Evolutionary conservation across 2,888 invertebrate species (phyloP).

Genomic region (Metopia argyrocephala): DNA sequence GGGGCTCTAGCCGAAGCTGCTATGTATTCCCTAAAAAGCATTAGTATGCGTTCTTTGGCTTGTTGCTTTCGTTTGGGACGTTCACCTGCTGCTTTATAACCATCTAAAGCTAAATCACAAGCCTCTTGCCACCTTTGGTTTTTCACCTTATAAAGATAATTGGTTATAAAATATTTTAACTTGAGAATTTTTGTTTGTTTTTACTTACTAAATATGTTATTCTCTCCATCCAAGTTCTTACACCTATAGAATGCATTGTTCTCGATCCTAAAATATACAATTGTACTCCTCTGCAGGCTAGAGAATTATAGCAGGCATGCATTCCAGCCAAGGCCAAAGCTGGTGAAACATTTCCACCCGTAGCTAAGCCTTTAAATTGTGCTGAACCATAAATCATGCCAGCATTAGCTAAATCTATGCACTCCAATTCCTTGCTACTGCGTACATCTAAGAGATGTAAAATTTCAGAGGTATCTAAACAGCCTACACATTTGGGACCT

Average conservation of each 20-base stretch:
- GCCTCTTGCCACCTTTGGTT: slow-evolving; percentile 81
- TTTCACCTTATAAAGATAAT: slow-evolving; percentile 71
- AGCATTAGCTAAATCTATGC: slow-evolving; percentile 88
- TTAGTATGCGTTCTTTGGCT: slow-evolving; percentile 77
- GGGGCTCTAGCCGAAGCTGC: slow-evolving; percentile 76
- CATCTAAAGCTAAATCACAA: slow-evolving; percentile 80
- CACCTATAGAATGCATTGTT: slow-evolving; percentile 81
- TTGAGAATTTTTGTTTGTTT: no score
- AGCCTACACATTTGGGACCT: slow-evolving; percentile 89
- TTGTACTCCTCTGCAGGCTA: slow-evolving; percentile 83
- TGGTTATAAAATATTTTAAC: neutral
- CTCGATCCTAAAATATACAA: slow-evolving; percentile 85
- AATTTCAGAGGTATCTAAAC: slow-evolving; percentile 90
- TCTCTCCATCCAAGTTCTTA: slow-evolving; percentile 84
- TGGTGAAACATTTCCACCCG: slow-evolving; percentile 93
- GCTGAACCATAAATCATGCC: slow-evolving; percentile 92
- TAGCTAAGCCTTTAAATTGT: slow-evolving; percentile 92
- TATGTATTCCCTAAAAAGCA: slow-evolving; percentile 79
- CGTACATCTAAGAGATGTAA: slow-evolving; percentile 93
- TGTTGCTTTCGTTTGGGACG: slow-evolving; percentile 78
- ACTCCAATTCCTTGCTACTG: slow-evolving; percentile 90
- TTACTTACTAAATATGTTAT: slow-evolving; percentile 81
- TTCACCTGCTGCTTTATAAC: slow-evolving; percentile 75
- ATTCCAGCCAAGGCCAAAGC: slow-evolving; percentile 82
- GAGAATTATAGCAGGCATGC: slow-evolving; percentile 86